phyloP scores from a whole-genome alignment of 1,140 invertebrate genomes.

The Andrena cerasifolii region DNA sequence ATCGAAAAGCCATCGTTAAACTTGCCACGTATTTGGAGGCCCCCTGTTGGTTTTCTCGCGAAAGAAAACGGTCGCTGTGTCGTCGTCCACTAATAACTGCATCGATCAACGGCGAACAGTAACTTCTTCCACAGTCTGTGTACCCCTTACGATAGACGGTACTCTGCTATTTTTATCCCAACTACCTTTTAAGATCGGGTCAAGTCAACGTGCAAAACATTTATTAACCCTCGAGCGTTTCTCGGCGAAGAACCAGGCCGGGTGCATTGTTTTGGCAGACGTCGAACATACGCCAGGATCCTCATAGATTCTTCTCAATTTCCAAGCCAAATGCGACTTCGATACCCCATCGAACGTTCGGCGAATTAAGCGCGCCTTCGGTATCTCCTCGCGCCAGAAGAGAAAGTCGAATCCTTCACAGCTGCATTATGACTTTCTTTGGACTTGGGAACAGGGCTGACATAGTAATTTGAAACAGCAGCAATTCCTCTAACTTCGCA shows the following conservation, averaged over 20 bases:
- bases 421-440: no score
- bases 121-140: slow-evolving; percentile 49
- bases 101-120: slow-evolving; percentile 50
- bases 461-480: no score
- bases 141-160: slow-evolving; percentile 44
- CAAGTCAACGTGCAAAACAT: slow-evolving; percentile 64
- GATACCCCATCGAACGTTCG: no score
- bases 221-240: slow-evolving; percentile 50
- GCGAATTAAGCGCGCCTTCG: no score
- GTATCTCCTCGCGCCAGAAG: no score
- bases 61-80: slow-evolving; percentile 7
- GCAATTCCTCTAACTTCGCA: no score
- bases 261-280: slow-evolving; percentile 23
- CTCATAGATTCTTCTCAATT: neutral
- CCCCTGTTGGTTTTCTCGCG: slow-evolving; percentile 26
- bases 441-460: no score
- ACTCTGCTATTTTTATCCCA: slow-evolving; percentile 56
- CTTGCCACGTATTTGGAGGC: slow-evolving; percentile 10
- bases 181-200: slow-evolving; percentile 60
- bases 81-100: slow-evolving; percentile 45
- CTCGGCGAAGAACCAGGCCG: slow-evolving; percentile 25
- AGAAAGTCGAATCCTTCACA: no score
- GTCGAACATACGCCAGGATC: no score
- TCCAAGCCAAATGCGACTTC: neutral
- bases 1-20: slow-evolving; percentile 11